These are phyloP conservation scores for Lepidurus apus DNA, from an alignment of 1,140 invertebrate species.

Conservation along the genomic window DNA sequence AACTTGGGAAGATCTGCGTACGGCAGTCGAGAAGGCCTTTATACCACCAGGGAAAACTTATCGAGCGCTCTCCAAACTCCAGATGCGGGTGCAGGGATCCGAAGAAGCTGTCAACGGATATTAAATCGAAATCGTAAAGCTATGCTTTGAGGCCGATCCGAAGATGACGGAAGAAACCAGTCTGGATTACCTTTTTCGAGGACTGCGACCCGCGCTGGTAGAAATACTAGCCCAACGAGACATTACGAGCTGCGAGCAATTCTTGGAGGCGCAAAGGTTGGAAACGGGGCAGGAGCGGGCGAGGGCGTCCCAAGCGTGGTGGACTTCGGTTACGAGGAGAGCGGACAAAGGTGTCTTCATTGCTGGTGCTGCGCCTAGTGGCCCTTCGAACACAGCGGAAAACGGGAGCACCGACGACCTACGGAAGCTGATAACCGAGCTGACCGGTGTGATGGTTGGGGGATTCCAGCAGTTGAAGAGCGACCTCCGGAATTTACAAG, in stretches of 20 bases:
- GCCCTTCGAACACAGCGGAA: neutral
- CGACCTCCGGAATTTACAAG: neutral
- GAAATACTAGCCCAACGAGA: neutral
- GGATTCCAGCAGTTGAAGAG: neutral
- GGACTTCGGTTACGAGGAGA: neutral
- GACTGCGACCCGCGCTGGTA: neutral
- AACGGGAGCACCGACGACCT: neutral
- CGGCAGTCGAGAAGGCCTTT: neutral
- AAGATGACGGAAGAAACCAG: neutral
- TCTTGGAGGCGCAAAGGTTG: neutral
- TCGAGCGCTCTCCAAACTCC: neutral
- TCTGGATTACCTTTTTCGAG: neutral
- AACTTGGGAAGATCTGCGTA: neutral
- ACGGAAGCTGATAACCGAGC: neutral
- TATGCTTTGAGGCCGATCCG: neutral
- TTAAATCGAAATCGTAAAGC: neutral
- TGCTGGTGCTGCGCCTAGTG: neutral
- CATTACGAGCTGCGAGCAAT: neutral
- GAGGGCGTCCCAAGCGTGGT: neutral
- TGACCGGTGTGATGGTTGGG: neutral
- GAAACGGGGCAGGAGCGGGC: neutral
- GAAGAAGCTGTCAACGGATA: neutral
- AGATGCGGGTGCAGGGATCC: neutral
- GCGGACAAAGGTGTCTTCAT: neutral
- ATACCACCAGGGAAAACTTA: neutral